Evolutionary conservation across 2,888 invertebrate genomes (phyloP), one percentile per base, ranked within the genome.

Genomic region (Dendrolimus houi): DNA sequence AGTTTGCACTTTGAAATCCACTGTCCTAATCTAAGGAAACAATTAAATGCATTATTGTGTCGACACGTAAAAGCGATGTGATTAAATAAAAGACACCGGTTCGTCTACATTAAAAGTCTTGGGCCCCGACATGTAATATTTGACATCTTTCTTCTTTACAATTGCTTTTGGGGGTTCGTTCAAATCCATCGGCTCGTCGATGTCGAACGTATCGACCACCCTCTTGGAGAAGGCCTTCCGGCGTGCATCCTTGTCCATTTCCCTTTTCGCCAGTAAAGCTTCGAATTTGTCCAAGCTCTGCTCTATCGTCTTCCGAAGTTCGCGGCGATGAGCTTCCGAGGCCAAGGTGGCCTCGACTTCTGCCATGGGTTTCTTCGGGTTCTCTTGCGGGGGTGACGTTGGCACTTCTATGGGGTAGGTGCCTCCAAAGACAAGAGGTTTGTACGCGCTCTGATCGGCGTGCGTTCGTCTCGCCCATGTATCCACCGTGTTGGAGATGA

Each of bases 361-460:
- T 56, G 52, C 56, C 59, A 59, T 8, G 55, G 60, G 58, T 62
- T 60, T 63, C 59, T 56, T 57, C 57, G 52, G 41, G 54, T 57
- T 55, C 10, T 65, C 71, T 57, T 68, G 69, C 40, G 76, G 77
- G 14, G 77, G 69, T 47, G 47, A 47, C 12, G 81, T 78, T 41
- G 96, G 96, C 72, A 92, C 92, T 78, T 96, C 96, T 65, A 97
- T 97, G 7, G 97, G 96, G 90, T 93, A 97, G 3, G 97, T 97
- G 57, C 96, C 96, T 68, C 96, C 96, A 79, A 96, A 96, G 61
- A 96, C 92, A 55, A 96, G 91, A 61, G 94, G 94, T 73, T 93
- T 93, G 74, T 91, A 93, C 66, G 61, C 54, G 59, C 66, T 70
- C 61, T 54, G 69, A 69, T 77, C 71, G 74, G 80, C 64, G 72